These are phyloP conservation scores for Motacilla alba DNA, from an alignment of 2,113 vertebrate genomes.

Conservation along the genomic window DNA sequence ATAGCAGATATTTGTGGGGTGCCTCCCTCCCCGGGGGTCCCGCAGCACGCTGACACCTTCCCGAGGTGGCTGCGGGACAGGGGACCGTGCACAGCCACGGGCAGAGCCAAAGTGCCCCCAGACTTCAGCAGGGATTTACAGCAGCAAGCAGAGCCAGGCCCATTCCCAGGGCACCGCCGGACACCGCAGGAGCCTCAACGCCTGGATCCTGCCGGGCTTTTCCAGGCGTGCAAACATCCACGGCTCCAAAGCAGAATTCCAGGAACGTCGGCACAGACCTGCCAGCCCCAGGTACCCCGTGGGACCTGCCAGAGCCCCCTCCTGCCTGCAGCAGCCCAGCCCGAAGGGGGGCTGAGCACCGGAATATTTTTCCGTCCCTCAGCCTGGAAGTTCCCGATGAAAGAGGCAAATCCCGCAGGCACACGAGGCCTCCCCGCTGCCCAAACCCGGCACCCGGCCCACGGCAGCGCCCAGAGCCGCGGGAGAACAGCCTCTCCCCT, in stretches of 20 bases:
- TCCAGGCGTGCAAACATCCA: rapidly evolving
- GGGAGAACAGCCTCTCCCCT: neutral
- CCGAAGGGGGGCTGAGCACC: neutral
- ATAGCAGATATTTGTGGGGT: neutral
- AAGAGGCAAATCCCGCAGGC: neutral
- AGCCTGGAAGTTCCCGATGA: neutral
- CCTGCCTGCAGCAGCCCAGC: neutral
- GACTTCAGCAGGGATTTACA: rapidly evolving
- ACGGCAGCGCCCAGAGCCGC: rapidly evolving
- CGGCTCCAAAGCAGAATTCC: neutral
- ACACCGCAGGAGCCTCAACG: rapidly evolving
- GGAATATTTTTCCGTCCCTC: neutral
- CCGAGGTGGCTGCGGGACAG: rapidly evolving
- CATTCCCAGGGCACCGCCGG: neutral
- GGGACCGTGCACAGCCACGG: rapidly evolving
- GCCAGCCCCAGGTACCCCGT: neutral
- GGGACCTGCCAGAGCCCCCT: neutral
- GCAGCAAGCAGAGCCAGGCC: rapidly evolving
- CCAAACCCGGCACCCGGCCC: rapidly evolving
- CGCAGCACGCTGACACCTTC: neutral
- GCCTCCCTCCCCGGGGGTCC: neutral
- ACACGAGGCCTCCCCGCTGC: neutral
- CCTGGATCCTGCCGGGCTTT: neutral
- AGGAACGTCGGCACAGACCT: rapidly evolving
- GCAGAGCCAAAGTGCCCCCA: rapidly evolving